A percentile compares a stretch with the other conserved stretches of the same genome.
phyloP scores from a whole-genome alignment of 1,140 invertebrate genomes.

The Drosophila suzukii region DNA sequence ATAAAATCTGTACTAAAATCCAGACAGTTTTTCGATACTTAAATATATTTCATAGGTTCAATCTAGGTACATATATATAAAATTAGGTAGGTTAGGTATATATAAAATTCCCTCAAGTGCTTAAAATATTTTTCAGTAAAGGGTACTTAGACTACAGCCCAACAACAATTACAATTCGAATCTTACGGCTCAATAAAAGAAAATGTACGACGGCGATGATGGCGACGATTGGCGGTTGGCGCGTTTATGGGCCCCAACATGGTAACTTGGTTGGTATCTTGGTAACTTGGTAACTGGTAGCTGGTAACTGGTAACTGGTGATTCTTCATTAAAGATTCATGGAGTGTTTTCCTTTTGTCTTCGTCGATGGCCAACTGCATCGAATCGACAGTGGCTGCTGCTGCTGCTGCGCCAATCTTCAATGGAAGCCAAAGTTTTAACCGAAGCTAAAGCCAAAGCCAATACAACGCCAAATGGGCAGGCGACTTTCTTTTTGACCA shows the following conservation, averaged over 20 bases:
- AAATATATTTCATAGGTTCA: too few species aligned
- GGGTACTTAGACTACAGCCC: conserved; percentile 6
- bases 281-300: conserved; percentile 5
- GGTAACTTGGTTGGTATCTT: conserved; percentile 18
- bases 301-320: conserved; percentile 24
- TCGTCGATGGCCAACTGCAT: conserved; percentile 40
- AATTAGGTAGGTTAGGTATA: too few species aligned
- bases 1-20: too few species aligned
- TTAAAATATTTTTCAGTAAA: background rate
- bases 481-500: conserved; percentile 77
- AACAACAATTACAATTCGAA: conserved; percentile 42
- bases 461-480: conserved; percentile 54
- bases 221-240: conserved; percentile 51
- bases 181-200: conserved; percentile 79
- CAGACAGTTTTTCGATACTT: too few species aligned
- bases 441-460: conserved; percentile 21
- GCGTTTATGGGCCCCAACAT: conserved; percentile 45
- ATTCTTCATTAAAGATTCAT: conserved; percentile 84
- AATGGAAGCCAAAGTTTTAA: conserved; percentile 42
- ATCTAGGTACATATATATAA: too few species aligned
- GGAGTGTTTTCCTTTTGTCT: conserved; percentile 76
- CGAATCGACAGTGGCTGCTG: conserved; percentile 27
- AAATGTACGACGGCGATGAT: conserved; percentile 60
- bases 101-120: too few species aligned
- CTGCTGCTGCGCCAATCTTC: conserved; percentile 68